A percentile compares a stretch with the other conserved stretches of the same genome.
Conservation (phyloP, 2,888 invertebrate species). For the Macrophya annulata region DNA sequence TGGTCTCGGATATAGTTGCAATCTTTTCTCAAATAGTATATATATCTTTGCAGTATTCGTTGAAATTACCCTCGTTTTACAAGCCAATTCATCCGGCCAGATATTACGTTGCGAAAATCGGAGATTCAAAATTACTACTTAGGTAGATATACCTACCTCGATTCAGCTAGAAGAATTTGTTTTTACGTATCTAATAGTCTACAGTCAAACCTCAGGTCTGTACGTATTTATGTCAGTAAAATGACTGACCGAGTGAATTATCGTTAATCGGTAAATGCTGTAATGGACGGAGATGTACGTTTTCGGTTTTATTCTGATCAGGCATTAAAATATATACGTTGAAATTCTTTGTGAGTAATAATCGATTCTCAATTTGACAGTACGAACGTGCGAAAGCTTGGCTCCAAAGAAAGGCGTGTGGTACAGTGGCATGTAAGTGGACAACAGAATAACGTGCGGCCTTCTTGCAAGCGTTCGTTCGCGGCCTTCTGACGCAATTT, state of each 20-base stretch:
- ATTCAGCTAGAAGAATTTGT: background rate
- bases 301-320: background rate
- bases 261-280: background rate
- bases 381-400: conserved; percentile 14
- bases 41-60: background rate
- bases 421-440: conserved; percentile 16
- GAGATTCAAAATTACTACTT: conserved; percentile 15
- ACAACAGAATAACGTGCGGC: conserved; percentile 32
- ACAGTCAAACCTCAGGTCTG: background rate
- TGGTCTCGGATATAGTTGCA: background rate
- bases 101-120: background rate
- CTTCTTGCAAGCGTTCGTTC: conserved; percentile 36
- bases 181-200: background rate
- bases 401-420: conserved; percentile 14
- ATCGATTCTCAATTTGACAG: conserved; percentile 48
- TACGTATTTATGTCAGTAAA: background rate
- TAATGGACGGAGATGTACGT: background rate
- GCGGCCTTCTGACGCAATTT: conserved; percentile 56
- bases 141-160: background rate
- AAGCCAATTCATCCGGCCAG: background rate
- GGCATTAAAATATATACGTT: background rate
- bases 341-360: background rate
- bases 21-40: background rate
- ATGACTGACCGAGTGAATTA: background rate
- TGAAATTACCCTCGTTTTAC: background rate